Conservation (phyloP, 2,113 vertebrate genomes). For the Prochilodus magdalenae region DNA sequence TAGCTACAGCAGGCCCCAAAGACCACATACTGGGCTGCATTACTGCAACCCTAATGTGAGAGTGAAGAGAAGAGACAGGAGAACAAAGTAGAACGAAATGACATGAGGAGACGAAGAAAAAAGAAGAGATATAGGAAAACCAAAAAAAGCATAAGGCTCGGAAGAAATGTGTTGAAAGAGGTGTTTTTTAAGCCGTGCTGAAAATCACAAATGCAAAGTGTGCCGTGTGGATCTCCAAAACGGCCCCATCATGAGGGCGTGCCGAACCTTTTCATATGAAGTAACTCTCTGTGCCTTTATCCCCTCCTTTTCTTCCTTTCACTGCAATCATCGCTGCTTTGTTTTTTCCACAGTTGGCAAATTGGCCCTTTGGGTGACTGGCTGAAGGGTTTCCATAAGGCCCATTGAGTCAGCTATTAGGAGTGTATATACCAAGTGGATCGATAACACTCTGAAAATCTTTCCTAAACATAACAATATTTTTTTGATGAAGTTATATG, state of each 20-base stretch:
- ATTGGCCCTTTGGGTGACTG: no score
- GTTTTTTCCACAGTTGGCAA: no score
- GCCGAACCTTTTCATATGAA: slow-evolving; percentile 72
- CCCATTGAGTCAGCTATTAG: no score
- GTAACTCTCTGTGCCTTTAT: slow-evolving; percentile 72
- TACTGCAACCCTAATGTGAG: slow-evolving; percentile 41
- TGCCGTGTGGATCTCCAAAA: slow-evolving; percentile 58
- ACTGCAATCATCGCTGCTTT: no score
- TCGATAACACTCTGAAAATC: no score
- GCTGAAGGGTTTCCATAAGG: no score
- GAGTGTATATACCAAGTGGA: no score
- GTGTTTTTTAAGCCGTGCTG: slow-evolving; percentile 60
- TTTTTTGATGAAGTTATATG: no score
- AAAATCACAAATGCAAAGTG: slow-evolving; percentile 66
- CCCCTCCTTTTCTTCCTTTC: slow-evolving; percentile 74
- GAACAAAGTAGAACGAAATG: slow-evolving; percentile 18
- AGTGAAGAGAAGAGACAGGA: neutral
- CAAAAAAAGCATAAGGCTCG: slow-evolving; percentile 51
- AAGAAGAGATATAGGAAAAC: slow-evolving; percentile 15
- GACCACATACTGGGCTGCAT: slow-evolving; percentile 45
- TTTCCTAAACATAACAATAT: no score
- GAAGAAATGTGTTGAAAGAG: slow-evolving; percentile 60
- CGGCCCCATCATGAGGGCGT: slow-evolving; percentile 67
- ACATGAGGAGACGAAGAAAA: slow-evolving; percentile 25
- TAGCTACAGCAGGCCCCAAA: slow-evolving; percentile 38